Conservation (phyloP, 2,113 vertebrate genomes). For the Galemys pyrenaicus region DNA sequence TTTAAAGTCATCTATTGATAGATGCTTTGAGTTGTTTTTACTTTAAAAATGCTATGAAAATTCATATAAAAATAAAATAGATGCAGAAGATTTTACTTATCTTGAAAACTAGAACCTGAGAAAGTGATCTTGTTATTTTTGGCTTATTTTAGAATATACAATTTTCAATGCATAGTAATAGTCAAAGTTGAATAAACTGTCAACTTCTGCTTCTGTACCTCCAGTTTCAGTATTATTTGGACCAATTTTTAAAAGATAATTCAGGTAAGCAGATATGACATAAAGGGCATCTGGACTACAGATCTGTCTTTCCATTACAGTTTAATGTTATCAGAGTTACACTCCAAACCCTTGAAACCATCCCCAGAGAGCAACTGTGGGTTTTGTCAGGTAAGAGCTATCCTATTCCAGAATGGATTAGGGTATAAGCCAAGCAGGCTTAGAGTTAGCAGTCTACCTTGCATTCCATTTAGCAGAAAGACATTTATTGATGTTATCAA, state of each 20-base stretch:
- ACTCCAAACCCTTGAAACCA: neutral
- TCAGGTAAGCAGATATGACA: neutral
- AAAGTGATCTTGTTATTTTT: neutral
- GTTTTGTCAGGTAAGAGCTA: neutral
- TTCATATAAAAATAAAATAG: neutral
- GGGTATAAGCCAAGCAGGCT: neutral
- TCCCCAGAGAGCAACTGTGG: neutral
- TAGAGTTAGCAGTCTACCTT: neutral
- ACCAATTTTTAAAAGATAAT: neutral
- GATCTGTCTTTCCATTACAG: neutral
- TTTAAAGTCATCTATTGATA: neutral
- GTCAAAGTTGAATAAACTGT: neutral
- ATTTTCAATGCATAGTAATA: neutral
- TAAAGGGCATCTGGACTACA: neutral
- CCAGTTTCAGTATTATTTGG: neutral
- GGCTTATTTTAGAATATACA: neutral
- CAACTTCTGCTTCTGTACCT: neutral
- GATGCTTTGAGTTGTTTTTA: neutral
- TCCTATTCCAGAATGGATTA: neutral
- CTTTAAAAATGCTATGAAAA: neutral
- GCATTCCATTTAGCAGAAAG: neutral
- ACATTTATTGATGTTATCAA: neutral
- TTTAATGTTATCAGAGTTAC: neutral
- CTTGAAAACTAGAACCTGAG: neutral
- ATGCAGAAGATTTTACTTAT: neutral